Evolutionary conservation across 2,888 invertebrate species (phyloP).

Genomic region (Epistrophe eligans): DNA sequence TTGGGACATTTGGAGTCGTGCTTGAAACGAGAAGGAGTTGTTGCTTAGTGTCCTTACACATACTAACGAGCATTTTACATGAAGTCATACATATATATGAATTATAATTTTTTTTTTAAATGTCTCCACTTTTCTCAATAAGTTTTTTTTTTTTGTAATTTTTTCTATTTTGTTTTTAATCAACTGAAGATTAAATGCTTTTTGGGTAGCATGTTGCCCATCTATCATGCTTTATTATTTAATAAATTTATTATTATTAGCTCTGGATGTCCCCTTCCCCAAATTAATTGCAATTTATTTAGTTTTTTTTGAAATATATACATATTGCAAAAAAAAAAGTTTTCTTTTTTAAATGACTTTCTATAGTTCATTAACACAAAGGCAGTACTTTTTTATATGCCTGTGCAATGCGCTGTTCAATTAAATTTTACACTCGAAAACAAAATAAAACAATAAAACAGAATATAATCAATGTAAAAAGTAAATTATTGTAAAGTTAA

Average conservation of each 20-base stretch:
- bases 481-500: constrained; percentile 23
- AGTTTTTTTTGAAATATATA: constrained; percentile 47
- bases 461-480: constrained; percentile 27
- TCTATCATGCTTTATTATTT: constrained; percentile 47
- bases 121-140: constrained; percentile 20
- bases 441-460: constrained; percentile 6
- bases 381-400: constrained; percentile 32
- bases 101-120: constrained; percentile 57
- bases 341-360: constrained; percentile 47
- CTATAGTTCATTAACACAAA: constrained; percentile 65
- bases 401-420: constrained; percentile 33
- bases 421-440: background rate
- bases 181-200: constrained; percentile 41
- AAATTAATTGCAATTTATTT: constrained; percentile 50
- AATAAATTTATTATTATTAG: constrained; percentile 31
- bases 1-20: constrained; percentile 81
- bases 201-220: constrained; percentile 51
- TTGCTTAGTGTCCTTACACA: constrained; percentile 76
- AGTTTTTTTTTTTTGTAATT: constrained; percentile 39
- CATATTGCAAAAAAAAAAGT: constrained; percentile 33
- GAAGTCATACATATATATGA: constrained; percentile 71
- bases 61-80: constrained; percentile 75
- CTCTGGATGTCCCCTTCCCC: constrained; percentile 65
- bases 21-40: constrained; percentile 82
- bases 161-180: constrained; percentile 11